Conservation (phyloP, 2,113 vertebrate genomes). For the Aphyosemion australe region DNA sequence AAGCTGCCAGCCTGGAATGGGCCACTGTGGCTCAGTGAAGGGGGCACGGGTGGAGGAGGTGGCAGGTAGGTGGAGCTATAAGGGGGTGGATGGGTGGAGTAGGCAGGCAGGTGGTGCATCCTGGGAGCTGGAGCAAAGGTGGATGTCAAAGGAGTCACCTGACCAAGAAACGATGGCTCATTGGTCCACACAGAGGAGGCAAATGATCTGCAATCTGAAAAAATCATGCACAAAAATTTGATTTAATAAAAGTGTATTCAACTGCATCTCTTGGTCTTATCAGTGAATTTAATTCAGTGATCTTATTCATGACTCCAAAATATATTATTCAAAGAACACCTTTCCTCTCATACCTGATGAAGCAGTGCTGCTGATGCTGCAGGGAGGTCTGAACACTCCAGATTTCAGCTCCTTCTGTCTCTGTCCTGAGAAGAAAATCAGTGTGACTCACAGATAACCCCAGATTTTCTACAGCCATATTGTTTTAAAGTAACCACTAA, state of each 20-base stretch:
- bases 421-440: conserved; percentile 47
- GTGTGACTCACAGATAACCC: not conserved
- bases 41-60: conserved; percentile 26
- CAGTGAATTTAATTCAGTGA: too few relatives aligned
- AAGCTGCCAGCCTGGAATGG: conserved; percentile 42
- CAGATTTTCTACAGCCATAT: not conserved
- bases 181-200: conserved; percentile 59
- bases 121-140: conserved; percentile 56
- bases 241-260: not conserved
- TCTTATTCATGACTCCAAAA: too few relatives aligned
- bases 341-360: conserved; percentile 35
- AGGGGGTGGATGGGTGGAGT: conserved; percentile 37
- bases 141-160: conserved; percentile 53
- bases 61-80: conserved; percentile 63
- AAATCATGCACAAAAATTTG: not conserved
- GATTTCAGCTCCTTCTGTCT: conserved; percentile 63
- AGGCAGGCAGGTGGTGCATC: conserved; percentile 62
- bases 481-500: conserved; percentile 30
- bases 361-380: conserved; percentile 4
- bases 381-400: conserved; percentile 33
- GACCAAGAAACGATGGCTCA: conserved; percentile 56
- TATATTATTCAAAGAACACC: too few relatives aligned
- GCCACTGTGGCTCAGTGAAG: conserved; percentile 47
- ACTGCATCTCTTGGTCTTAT: too few relatives aligned
- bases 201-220: conserved; percentile 58